These are phyloP conservation scores for Sminthopsis crassicaudata DNA, from an alignment of 2,113 vertebrate genomes.

Conservation along the genomic window DNA sequence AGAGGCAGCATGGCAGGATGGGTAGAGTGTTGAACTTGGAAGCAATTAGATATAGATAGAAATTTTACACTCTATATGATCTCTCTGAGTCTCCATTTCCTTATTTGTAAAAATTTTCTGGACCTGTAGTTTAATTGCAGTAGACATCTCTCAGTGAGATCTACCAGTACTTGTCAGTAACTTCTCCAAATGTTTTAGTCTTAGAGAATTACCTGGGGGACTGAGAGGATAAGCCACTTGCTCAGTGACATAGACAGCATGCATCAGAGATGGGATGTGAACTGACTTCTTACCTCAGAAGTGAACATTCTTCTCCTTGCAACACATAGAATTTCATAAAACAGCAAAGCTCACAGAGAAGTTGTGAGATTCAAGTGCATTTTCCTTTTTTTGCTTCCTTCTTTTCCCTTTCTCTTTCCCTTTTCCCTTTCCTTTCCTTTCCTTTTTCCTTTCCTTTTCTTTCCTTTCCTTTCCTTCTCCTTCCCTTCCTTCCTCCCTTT, in stretches of 20 bases:
- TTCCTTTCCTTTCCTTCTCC: rapidly evolving
- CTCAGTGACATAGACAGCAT: neutral
- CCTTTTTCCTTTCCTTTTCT: too few relatives aligned
- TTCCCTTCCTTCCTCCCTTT: too few relatives aligned
- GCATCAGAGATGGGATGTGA: neutral
- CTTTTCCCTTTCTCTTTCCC: too few relatives aligned
- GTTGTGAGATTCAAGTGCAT: neutral
- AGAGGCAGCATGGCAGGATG: neutral
- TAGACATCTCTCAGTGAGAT: neutral
- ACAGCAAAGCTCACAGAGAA: neutral
- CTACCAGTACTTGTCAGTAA: neutral
- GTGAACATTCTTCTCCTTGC: neutral
- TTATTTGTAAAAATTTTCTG: neutral
- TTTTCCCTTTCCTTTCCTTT: neutral
- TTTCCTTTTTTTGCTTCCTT: neutral
- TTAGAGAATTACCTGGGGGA: neutral
- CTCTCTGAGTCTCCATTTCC: neutral
- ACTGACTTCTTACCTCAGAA: neutral
- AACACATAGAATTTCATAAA: neutral
- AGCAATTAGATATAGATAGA: neutral
- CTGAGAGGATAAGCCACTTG: neutral
- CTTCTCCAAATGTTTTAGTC: neutral
- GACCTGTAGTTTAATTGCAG: neutral
- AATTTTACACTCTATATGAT: neutral
- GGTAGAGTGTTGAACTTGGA: neutral